Evolutionary conservation across 1,140 invertebrate genomes (phyloP).

Genomic region (Doryteuthis pealeii): DNA sequence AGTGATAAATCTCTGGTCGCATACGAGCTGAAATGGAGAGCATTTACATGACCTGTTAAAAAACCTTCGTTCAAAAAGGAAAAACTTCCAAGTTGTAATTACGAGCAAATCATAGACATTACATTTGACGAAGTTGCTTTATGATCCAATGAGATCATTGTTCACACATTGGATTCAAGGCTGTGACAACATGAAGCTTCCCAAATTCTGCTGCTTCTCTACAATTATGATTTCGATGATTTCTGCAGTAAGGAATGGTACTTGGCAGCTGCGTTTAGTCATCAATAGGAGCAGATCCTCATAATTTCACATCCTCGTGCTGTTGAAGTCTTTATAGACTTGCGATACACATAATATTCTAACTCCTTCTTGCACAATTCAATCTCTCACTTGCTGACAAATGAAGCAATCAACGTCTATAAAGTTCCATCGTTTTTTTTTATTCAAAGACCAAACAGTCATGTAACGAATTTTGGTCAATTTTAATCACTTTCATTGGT

Average conservation of each 20-base stretch:
- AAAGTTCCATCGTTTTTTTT: conserved; percentile 53
- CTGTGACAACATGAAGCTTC: conserved; percentile 54
- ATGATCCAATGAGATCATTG: conserved; percentile 82
- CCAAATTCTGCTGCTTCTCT: conserved; percentile 58
- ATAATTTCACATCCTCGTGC: conserved; percentile 49
- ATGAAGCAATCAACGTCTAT: conserved; percentile 43
- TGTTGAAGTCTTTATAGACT: conserved; percentile 39
- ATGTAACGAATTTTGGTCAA: not conserved
- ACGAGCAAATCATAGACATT: conserved; percentile 51
- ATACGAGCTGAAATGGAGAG: conserved; percentile 45
- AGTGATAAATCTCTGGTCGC: conserved; percentile 57
- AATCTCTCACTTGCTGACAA: conserved; percentile 23
- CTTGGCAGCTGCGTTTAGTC: conserved; percentile 55
- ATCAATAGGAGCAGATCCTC: conserved; percentile 46
- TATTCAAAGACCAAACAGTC: conserved; percentile 45
- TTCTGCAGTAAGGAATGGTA: conserved; percentile 37
- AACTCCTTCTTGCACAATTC: conserved; percentile 20
- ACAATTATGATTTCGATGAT: conserved; percentile 49
- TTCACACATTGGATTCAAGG: conserved; percentile 70
- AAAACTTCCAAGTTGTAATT: conserved; percentile 59
- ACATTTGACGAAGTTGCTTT: conserved; percentile 62
- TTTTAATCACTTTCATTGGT: conserved; percentile 32
- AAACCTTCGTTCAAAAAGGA: conserved; percentile 57
- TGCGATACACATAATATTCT: conserved; percentile 25
- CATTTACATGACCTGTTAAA: conserved; percentile 50